Conservation (phyloP, 1,140 invertebrate species). For the Catajapyx aquilonaris region DNA sequence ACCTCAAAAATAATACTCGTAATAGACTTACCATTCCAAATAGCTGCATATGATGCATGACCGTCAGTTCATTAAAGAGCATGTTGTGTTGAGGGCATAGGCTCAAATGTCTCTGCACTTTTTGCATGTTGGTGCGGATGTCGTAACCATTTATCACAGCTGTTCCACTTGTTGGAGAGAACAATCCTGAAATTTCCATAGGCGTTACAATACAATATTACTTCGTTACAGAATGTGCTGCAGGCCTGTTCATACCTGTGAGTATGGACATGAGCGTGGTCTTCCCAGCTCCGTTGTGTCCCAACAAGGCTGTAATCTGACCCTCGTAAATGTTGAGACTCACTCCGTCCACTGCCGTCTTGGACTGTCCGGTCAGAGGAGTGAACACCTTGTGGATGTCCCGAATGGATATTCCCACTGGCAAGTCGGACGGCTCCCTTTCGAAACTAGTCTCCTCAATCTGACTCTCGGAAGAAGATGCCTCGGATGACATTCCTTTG, state of each 20-base stretch:
- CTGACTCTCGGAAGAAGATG: too few species aligned
- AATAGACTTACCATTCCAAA: constrained; percentile 30
- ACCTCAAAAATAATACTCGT: too few species aligned
- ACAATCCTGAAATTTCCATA: constrained; percentile 24
- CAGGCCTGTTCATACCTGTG: constrained; percentile 30
- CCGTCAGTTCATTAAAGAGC: constrained; percentile 33
- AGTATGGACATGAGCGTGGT: constrained; percentile 64
- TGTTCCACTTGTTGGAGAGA: constrained; percentile 34
- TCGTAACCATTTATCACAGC: constrained; percentile 41
- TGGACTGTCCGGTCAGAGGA: constrained; percentile 22
- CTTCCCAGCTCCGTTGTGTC: constrained; percentile 68
- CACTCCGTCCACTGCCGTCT: constrained; percentile 42
- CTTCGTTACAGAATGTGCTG: neutral
- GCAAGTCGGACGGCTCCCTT: constrained; percentile 1
- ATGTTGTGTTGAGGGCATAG: constrained; percentile 44
- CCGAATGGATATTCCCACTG: neutral
- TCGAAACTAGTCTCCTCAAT: too few species aligned
- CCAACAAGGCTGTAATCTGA: constrained; percentile 44
- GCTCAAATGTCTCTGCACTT: constrained; percentile 36
- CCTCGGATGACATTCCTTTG: too few species aligned
- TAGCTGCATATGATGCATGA: constrained; percentile 33
- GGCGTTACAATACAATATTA: constrained; percentile 7
- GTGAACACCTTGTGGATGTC: constrained; percentile 11
- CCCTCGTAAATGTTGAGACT: constrained; percentile 46
- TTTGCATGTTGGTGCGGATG: constrained; percentile 26